Conservation (phyloP, 2,113 vertebrate genomes). For the Donacobius atricapilla region DNA sequence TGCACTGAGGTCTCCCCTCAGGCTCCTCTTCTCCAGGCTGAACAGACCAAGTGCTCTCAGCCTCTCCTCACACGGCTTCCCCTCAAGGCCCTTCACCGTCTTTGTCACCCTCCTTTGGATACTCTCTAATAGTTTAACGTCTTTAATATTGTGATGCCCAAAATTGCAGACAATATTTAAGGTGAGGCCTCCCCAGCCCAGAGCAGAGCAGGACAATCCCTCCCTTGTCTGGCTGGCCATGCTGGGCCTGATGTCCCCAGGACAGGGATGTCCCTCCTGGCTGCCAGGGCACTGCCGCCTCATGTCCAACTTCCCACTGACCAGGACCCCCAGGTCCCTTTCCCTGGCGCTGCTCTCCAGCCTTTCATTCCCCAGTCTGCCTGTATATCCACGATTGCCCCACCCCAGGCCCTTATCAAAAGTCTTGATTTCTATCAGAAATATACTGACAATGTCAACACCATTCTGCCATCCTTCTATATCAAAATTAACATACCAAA, state of each 20-base stretch:
- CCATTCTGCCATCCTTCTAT: neutral
- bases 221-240: rapidly evolving
- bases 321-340: neutral
- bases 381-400: rapidly evolving
- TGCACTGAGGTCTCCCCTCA: neutral
- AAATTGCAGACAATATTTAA: neutral
- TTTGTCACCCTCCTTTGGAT: neutral
- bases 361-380: neutral
- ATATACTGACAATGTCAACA: neutral
- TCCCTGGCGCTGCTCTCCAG: rapidly evolving
- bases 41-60: neutral
- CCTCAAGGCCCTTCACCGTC: neutral
- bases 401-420: neutral
- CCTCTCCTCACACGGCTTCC: rapidly evolving
- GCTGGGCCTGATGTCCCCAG: neutral
- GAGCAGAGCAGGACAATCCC: neutral
- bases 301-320: rapidly evolving
- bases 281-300: neutral
- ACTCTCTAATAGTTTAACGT: neutral
- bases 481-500: neutral
- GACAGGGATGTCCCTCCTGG: neutral
- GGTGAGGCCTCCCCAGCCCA: rapidly evolving
- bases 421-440: neutral
- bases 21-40: neutral
- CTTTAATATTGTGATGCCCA: neutral